Base-by-base conservation (phyloP, 2,797 vertebrate species). In the Typhlichthys subterraneus region DNA sequence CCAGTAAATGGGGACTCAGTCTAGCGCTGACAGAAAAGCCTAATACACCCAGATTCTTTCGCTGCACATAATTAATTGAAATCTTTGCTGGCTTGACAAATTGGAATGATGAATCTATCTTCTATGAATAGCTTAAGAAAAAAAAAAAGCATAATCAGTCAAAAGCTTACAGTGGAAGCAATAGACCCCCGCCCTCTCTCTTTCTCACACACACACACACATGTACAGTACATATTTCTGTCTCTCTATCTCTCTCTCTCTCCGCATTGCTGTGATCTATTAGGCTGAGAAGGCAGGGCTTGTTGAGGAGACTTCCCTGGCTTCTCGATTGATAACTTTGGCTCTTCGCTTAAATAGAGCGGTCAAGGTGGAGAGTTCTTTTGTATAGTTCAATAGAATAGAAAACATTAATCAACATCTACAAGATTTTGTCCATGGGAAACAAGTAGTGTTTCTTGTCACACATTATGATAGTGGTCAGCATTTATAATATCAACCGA, bases 81-180 rank as follows among this genome's bases (percentile, higher is more conserved):
- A 97, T 95, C 95, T 92, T 95, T 91, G 92, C 95, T 92, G 94
- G 93, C 94, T 97, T 99, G 97, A 98, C 97, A 99, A 99, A 99
- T 99, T 99, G 96, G 96, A 95, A 97, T 99, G 97, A 99, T 98
- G 95, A 97, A 99, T 99, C 96, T 97, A 95, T 96, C 95, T 93
- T 91, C 95, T 96, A 97, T 97, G 96, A 97, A 98, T 96, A 96
- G 94, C 91, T 92, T 91, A 93, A 87, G 86, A 63, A 67, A 85
- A 89, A 89, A 89, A 89, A 93, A 96, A 96, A 97, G 95, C 95
- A 98, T 98, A 99, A 98, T 99, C 97, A 98, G 97, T 99, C 97
- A 99, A 96, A 97, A 94, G 93, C 94, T 92, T 94, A 88, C 76
- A 75, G 83, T 80, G 94, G 94, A 94, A 93, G 93, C 93, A 94